Base-by-base conservation (phyloP, 2,113 vertebrate species). In the Cyanocitta stelleri region DNA sequence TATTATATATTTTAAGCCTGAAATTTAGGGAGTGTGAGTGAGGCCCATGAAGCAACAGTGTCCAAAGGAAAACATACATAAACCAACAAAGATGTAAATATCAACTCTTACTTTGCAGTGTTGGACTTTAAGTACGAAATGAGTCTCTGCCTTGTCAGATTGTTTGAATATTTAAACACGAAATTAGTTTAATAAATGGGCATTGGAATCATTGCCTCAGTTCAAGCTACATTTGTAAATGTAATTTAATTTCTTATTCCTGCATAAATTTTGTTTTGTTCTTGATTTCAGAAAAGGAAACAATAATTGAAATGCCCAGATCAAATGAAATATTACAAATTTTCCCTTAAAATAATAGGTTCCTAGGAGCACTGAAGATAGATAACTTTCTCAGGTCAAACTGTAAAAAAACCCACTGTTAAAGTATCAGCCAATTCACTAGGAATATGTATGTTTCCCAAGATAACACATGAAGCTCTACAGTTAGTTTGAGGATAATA, bases 401-500 rank as follows among this genome's bases (percentile, higher is more conserved):
- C 62, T 46, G 18, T 16, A 56, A 83, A 77, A 89, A 58, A 90
- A 78, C 66, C 7, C 46, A 35, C 7, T 63, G 6, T 54, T 82
- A 77, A 66, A 80, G 19, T 66, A 79, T 32, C 19, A 55, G 23
- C 56, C n/a, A 37, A 24, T 67, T 92, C 33, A 54, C 32, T 76
- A 27, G 39, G 61, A 84, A 35, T 90, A 51, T 4, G 3, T 44
- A 15, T 46, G 54, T 71, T 92, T 96, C 52, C 59, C 2, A 19
- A 71, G 84, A 63, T 9, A 91, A 59, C 29, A 43, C 10, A 59
- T 48, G 48, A 30, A 77, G 5, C 19, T 80, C 59, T 69, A 72
- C n/a, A 56, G 17, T 32, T 74, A 96, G 51, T 77, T 73, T 89
- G 68, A 96, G 51, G 71, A 75, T 76, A 95, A 95, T 51, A n/a